A percentile compares a stretch with the other conserved stretches of the same genome.
phyloP scores from a whole-genome alignment of 2,113 vertebrate genomes.

The Gopherus evgoodei region DNA sequence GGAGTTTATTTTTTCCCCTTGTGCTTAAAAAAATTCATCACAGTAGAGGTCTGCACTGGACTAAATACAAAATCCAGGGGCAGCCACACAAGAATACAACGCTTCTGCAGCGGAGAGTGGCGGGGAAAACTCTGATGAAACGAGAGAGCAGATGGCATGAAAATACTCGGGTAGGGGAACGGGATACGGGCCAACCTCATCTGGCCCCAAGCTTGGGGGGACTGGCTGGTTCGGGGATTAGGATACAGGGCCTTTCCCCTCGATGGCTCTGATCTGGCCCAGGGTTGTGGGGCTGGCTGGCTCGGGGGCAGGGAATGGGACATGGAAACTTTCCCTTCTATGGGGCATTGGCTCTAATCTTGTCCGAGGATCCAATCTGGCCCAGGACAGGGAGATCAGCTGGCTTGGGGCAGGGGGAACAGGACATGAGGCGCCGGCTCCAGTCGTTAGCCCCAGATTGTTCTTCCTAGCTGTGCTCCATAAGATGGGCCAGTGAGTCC shows the following conservation, averaged over 20 bases:
- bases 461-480: not conserved
- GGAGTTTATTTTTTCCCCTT: not conserved
- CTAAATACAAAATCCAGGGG: not conserved
- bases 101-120: not conserved
- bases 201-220: too few species aligned
- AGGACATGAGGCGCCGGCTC: not conserved
- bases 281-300: not conserved
- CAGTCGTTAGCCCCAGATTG: fast-evolving
- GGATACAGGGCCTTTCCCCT: not conserved
- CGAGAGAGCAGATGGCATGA: not conserved
- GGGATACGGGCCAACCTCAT: not conserved
- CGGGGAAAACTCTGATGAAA: not conserved
- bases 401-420: not conserved
- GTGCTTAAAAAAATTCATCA: not conserved
- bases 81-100: not conserved
- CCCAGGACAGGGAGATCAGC: not conserved
- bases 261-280: not conserved
- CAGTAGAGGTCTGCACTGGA: not conserved
- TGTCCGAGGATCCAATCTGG: too few species aligned
- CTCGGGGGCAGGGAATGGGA: not conserved
- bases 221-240: not conserved
- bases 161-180: not conserved
- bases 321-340: not conserved
- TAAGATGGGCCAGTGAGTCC: not conserved
- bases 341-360: not conserved